A percentile compares a stretch with the other conserved stretches of the same genome.
phyloP scores from a whole-genome alignment of 2,888 invertebrate genomes.

The Synanthedon formicaeformis region DNA sequence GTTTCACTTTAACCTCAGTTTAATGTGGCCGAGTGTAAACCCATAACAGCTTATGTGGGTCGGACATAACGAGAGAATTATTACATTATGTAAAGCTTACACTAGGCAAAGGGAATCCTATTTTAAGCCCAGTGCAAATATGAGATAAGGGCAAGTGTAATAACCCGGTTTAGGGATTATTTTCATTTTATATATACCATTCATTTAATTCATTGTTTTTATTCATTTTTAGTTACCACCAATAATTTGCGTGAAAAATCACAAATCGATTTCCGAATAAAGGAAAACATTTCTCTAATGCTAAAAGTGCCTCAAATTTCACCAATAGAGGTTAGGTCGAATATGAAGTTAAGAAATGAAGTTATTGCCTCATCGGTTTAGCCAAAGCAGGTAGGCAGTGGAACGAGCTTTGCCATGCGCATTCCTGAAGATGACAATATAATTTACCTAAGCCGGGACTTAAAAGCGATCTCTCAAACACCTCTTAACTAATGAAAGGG shows the following conservation, averaged over 20 bases:
- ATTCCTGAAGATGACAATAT: conserved; percentile 48
- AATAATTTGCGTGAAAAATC: too few relatives aligned
- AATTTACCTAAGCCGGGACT: conserved; percentile 44
- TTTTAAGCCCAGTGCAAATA: conserved; percentile 12
- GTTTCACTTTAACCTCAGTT: not conserved
- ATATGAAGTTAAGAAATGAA: too few relatives aligned
- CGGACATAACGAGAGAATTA: conserved; percentile 6
- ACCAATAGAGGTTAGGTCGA: too few relatives aligned
- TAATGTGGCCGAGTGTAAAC: not conserved
- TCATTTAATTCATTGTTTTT: too few relatives aligned
- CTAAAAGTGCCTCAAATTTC: too few relatives aligned
- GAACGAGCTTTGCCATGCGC: conserved; percentile 32
- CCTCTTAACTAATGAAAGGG: conserved; percentile 26
- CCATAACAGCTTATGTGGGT: conserved; percentile 1
- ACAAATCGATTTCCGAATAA: too few relatives aligned
- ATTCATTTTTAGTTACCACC: too few relatives aligned
- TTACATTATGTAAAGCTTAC: conserved; percentile 5
- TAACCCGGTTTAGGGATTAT: not conserved
- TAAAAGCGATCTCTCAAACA: conserved; percentile 17
- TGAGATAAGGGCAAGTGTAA: conserved; percentile 12
- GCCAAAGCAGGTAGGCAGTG: conserved; percentile 12
- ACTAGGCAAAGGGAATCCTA: conserved; percentile 1
- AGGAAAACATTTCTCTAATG: too few relatives aligned
- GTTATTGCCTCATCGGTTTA: not conserved
- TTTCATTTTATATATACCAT: not conserved